phyloP scores from a whole-genome alignment of 1,140 invertebrate genomes.

The Lasaia peninsularis region DNA sequence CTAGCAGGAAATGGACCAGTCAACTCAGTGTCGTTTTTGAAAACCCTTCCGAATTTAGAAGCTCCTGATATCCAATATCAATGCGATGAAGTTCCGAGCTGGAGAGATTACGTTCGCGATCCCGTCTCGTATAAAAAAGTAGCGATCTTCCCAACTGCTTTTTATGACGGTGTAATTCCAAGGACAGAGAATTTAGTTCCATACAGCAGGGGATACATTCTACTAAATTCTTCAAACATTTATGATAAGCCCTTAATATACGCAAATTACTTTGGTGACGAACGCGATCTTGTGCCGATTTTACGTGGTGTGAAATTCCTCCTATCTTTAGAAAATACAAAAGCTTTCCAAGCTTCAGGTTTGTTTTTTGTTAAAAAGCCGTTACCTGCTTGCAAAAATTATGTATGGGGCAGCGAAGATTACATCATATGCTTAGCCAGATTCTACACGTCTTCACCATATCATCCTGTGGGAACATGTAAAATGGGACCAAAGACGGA shows the following conservation, averaged over 20 bases:
- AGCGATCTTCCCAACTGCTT: constrained; percentile 29
- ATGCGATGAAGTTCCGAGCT: constrained; percentile 16
- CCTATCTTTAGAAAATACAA: constrained; percentile 51
- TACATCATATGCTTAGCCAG: constrained; percentile 85
- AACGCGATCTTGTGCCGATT: constrained; percentile 79
- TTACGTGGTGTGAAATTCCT: constrained; percentile 44
- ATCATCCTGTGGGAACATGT: constrained; percentile 79
- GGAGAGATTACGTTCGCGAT: constrained; percentile 27
- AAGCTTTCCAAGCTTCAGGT: constrained; percentile 78
- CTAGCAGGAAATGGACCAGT: constrained; percentile 68
- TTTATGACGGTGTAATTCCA: constrained; percentile 29
- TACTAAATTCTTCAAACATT: constrained; percentile 81
- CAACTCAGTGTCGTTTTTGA: constrained; percentile 68
- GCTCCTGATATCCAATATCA: constrained; percentile 80
- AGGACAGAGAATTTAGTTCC: constrained; percentile 30
- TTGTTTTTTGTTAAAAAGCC: constrained; percentile 77
- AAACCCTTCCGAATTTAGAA: constrained; percentile 58
- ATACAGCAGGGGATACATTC: constrained; percentile 81
- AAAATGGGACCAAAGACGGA: constrained; percentile 78
- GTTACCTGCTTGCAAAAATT: constrained; percentile 80
- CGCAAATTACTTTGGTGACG: constrained; percentile 84
- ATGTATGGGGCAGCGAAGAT: constrained; percentile 79
- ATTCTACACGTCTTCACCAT: constrained; percentile 82
- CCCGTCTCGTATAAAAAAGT: constrained; percentile 22
- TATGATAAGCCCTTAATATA: constrained; percentile 86